Percentiles rank a stretch among this genome's conserved stretches.
Evolutionary conservation across 2,797 vertebrate species (phyloP).

Genomic region (Peromyscus aztecus): DNA sequence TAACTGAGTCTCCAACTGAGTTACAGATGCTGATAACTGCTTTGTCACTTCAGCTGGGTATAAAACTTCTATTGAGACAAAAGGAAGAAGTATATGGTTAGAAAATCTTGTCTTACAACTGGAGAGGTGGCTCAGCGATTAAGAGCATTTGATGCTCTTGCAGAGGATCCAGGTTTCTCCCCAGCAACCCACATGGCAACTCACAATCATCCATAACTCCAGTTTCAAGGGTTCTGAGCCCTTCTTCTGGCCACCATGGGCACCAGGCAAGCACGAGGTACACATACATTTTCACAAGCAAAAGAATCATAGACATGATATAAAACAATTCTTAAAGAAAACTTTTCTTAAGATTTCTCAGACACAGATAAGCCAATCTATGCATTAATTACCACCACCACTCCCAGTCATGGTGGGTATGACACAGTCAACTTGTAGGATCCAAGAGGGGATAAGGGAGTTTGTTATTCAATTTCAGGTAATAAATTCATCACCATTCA

Average conservation of each 20-base stretch:
- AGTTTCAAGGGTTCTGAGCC: neutral
- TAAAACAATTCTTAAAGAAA: neutral
- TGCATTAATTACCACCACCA: neutral
- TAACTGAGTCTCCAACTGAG: neutral
- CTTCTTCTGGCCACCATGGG: neutral
- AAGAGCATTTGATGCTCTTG: neutral
- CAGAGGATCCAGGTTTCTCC: neutral
- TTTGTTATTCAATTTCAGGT: neutral
- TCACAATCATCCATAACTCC: neutral
- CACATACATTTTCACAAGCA: neutral
- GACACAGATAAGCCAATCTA: neutral
- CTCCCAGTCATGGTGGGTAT: neutral
- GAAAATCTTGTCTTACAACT: neutral
- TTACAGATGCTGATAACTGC: rapidly evolving
- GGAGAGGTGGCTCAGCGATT: neutral
- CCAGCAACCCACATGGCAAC: neutral
- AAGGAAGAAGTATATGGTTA: neutral
- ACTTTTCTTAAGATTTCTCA: neutral
- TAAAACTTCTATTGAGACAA: neutral
- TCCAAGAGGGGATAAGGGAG: neutral
- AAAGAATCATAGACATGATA: neutral
- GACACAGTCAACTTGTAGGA: neutral
- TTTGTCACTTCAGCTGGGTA: neutral
- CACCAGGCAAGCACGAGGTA: neutral
- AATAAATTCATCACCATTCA: neutral